Base-by-base conservation (phyloP, 2,797 vertebrate species). In the Lithobates sylvaticus region DNA sequence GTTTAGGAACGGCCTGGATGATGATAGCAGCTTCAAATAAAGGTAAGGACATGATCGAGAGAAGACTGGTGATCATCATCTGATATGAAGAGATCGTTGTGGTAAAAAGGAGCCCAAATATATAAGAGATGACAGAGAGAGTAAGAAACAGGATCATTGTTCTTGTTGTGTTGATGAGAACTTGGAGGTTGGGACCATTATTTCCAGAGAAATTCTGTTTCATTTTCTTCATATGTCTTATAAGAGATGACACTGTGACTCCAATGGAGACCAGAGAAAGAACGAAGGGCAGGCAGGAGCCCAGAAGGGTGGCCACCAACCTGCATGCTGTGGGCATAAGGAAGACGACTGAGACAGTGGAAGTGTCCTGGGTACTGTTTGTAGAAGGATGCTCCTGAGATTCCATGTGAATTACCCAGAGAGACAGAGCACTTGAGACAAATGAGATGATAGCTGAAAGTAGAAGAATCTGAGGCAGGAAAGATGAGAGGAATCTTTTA, bases 201-300 rank as follows among this genome's bases (percentile, higher is more conserved):
- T 69, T 5, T 18, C 42, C 73, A 5, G 10, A 76, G 3, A 50
- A 12, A 3, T 76, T 76, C 7, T 69, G 39, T 27, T 76, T 76
- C 6, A 76, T 76, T 54, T 23, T 83, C 3, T 8, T n/a, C 8
- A 83, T 29, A 10, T 83, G 81, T 68, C 21, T 69, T 23, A 76
- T n/a, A n/a, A 83, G 61, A 27, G 72, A 76, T 3, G 27, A 32
- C 8, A 68, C 15, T 15, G 81, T 83, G 39, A 75, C 18, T 8
- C 61, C 26, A 15, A 67, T 42, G 3, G 54, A 83, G 36, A 44
- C 2, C 1, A 64, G 3, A 2, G 70, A 34, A 1, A 83, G 16
- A 12, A 21, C 1, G 18, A 83, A 83, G 8, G 71, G 81, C 9
- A 83, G 3, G 42, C 65, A 83, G 16, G 13, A 47, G 0, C 71